Base-by-base conservation (phyloP, 2,797 vertebrate genomes). In the Buphagus erythrorhynchus region DNA sequence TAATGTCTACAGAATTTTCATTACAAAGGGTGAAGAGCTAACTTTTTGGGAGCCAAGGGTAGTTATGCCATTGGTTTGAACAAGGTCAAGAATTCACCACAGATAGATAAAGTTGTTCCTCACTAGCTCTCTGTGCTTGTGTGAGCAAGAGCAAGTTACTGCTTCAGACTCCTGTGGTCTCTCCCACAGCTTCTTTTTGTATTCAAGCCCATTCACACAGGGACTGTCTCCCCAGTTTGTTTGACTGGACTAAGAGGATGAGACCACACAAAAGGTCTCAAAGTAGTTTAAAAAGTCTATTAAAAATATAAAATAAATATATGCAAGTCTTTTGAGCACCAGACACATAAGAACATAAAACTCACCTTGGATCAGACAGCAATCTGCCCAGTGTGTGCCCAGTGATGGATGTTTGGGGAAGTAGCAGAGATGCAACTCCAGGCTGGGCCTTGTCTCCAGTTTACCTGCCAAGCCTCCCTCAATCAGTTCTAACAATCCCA, bases 51-150 rank as follows among this genome's bases (percentile, higher is more conserved):
- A 96, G 63, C 51, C 79, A 88, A 86, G 54, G 14, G 26, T 86
- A 75, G 36, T 69, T 90, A 90, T 81, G 35, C 46, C 66, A 88
- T 69, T 96, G 85, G 89, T 93, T 96, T 88, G 86, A 90, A 84
- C 79, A 81, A 91, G 91, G 95, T 96, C 87, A 95, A 81, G 58
- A 94, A 95, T 75, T 93, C 93, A 86, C 29, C 91, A 49, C n/a
- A 84, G 62, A 62, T 36, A 91, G 76, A 86, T 83, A 80, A 92
- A 89, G 16, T 26, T 86, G 42, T 49, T 90, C 36, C 40, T 81
- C 54, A 86, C 58, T 72, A 81, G 57, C 78, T 55, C 14, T 88
- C 43, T 2, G 2, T 48, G 31, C 62, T 65, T 84, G 20, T 80
- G 35, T 36, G 46, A 93, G 78, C 40, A 95, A 86, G 25, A 78